Base-by-base conservation (phyloP, 2,888 invertebrate species). In the Willowsia nigromaculata region DNA sequence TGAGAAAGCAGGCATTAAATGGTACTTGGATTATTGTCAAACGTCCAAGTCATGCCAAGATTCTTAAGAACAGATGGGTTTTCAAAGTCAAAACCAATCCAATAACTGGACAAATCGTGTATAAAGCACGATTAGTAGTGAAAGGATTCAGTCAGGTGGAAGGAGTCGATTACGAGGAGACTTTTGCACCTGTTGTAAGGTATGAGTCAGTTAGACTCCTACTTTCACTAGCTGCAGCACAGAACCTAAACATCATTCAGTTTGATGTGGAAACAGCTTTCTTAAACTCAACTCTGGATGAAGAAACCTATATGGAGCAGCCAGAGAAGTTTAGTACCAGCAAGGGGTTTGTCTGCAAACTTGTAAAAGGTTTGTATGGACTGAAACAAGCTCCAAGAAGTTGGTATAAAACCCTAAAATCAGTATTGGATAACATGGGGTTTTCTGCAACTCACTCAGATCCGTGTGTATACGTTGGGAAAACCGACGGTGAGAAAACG, bases 281-380 rank as follows among this genome's bases (percentile, higher is more conserved):
- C 59, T 74, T 85, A 0, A 74, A 85, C 18, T 87, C 90, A 15
- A 40, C 86, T 0, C 40, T 92, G 15, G 76, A 90, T 37, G 90
- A 92, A 53, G 71, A 76, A 6, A 92, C 94, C 15, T 93, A 92
- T 62, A 93, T 93, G 93, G 87, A 92, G 40, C 93, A 93, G 53
- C 93, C 92, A 30, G 90, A 90, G 15, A 87, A 90, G 5, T 92
- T 88, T 50, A 68, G 80, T 18, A 53, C 68, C 13, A 37, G 68
- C 9, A 27, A 13, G 22, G 80, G 74, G 0, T 1, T 22, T 18
- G 91, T 92, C 1, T 91, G 91, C 68, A 85, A 71, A 83, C 80
- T 92, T 9, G 7, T 78, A 1, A 89, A 85, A 56, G 82, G 88
- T 18, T n/a, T 93, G 5, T 93, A 93, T 78, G 92, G 92, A 1